Evolutionary conservation across 2,113 vertebrate genomes (phyloP), one percentile per base, ranked within the genome.

Genomic region (Natator depressus): DNA sequence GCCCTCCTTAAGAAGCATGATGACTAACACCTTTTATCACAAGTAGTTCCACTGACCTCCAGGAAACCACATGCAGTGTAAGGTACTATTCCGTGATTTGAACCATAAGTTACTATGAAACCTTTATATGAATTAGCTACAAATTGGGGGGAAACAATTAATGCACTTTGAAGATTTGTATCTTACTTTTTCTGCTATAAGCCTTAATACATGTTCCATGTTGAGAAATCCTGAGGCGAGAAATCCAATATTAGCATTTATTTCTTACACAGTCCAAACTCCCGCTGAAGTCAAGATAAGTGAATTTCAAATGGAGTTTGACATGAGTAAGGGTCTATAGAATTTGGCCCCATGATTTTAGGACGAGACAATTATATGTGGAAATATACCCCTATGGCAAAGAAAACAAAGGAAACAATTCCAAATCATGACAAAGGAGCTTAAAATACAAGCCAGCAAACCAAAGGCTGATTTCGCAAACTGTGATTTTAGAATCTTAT

Each of bases 381-480:
- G 79, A 27, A 69, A 5, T 13, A 75, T 54, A 19, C 31, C 8
- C 16, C 19, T 17, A 10, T 16, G 59, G 25, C 35, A n/a, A 57
- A n/a, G 50, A 53, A 49, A 59, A 47, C 31, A 16, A 54, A 13
- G 82, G 29, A 85, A 38, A 83, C 29, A 84, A 84, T n/a, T 84
- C 35, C 82, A 46, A 76, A 50, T 38, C 31, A 83, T 19, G 54
- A 55, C 10, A 19, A 54, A 46, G 35, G 35, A 55, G 17, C 17
- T 57, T 75, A 55, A 35, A 69, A 85, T 10, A 9, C 17, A 22
- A 81, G 31, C 27, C 27, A 83, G 25, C 62, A 89, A 82, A 22
- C 29, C 59, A 88, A 87, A 85, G 2, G 12, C 24, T 46, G 87
- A 22, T 22, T 78, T 19, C 86, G 59, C 85, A 94, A 72, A 75